Base-by-base conservation (phyloP, 1,140 invertebrate genomes). In the Myzus persicae region DNA sequence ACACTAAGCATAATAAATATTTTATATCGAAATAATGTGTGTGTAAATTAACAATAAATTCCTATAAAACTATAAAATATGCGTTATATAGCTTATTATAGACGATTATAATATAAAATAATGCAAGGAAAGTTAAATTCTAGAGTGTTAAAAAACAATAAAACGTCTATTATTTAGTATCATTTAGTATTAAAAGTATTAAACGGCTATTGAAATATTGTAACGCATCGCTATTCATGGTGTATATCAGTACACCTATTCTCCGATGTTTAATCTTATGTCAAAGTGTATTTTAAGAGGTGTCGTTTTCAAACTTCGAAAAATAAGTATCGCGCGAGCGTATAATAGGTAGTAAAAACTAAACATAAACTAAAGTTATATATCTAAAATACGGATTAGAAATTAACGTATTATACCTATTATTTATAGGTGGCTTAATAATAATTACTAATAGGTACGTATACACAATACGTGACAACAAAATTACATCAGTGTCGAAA, bases 361-460 rank as follows among this genome's bases (percentile, higher is more conserved):
- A 76, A 76, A n/a, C 31, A 76, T 76, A n/a, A 76, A 76, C 59
- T 76, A 76, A 76, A 76, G 59, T 76, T 36, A 2, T 76, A 76
- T 76, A 76, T n/a, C 59, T 76, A 76, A 76, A 31, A 20, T n/a
- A 85, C 26, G 26, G 31, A 85, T 85, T 85, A 85, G 26, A 85
- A 31, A 85, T 42, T 44, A 85, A 85, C 59, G 31, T 76, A 85
- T 85, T 9, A 84, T 44, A 20, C 14, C 26, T 76, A 76, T 76
- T 76, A n/a, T 76, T 76, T 76, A 76, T n/a, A n/a, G n/a, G 59
- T 76, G 31, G n/a, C 36, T 51, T 89, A 89, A 89, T 89, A 36
- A 51, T 89, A 88, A 46, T 46, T 46, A 87, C 40, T 48, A 42
- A 42, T 87, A 87, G 18, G n/a, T 51, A 48, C n/a, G n/a, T 51